Base-by-base conservation (phyloP, 2,113 vertebrate species). In the Chionodraco myersi region DNA sequence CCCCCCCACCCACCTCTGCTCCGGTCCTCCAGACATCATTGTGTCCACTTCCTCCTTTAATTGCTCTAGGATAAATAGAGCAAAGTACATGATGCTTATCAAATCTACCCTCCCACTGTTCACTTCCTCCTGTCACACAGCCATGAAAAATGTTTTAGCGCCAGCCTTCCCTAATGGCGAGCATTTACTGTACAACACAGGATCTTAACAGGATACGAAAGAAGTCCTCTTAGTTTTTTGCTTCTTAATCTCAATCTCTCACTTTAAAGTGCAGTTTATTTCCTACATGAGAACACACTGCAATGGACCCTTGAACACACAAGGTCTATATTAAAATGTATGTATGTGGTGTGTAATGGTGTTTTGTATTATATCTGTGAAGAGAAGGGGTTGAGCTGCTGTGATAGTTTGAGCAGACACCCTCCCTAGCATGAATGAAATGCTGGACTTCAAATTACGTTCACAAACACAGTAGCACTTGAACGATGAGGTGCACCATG, bases 11-110 rank as follows among this genome's bases (percentile, higher is more conserved):
- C 90, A 86, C 88, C 81, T 77, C 78, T 86, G 77, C 88, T 64
- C 71, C 86, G 80, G 75, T 90, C 86, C 79, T 86, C 79, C 90
- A 92, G 90, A 94, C 89, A 91, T 93, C 90, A 92, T 93, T 93
- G 91, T 93, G 92, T 92, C 87, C 92, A 91, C 94, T 94, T 94
- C 94, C 93, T 91, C 83, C 84, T 93, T 84, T 93, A 94, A 94
- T 94, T 94, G 92, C 92, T 90, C 80, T 88, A 90, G 89, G 89
- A 93, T 94, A 94, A 94, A 94, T 94, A 92, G 87, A 89, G 92
- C 88, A 91, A 93, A 92, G 91, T 92, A 91, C 91, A 87, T 60
- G 92, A 94, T 94, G 79, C 72, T 90, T 94, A 94, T 94, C 93
- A 83, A 76, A 70, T 85, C 84, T 91, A 80, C 92, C 89, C 93